Base-by-base conservation (phyloP, 1,140 invertebrate genomes). In the Lordiphosa collinella region DNA sequence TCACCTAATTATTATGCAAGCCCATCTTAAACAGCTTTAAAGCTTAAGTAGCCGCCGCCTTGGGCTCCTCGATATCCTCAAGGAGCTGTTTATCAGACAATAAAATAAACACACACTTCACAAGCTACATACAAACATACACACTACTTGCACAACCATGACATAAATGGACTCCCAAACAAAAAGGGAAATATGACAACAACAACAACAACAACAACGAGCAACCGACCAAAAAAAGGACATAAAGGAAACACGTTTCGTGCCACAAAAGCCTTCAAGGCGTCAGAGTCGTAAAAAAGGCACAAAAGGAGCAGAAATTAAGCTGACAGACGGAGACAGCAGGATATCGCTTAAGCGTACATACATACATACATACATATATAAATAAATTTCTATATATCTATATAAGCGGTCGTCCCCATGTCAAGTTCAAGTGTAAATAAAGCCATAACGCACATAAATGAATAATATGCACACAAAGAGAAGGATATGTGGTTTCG, bases 61-160 rank as follows among this genome's bases (percentile, higher is more conserved):
- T 18, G 12, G 54, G 16, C 31, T 7, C 12, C 31, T 7, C 12
- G 9, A n/a, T 4, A 4, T 36, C 54, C 65, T 58, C 47, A 49
- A 78, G 72, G 43, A 69, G 59, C 79, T 84, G 78, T 73, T 84
- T 85, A 84, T 84, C 79, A 78, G 79, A 53, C 78, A 84, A 78
- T 84, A 84, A 84, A 84, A 84, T 84, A 84, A 84, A 78, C 79
- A 84, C 79, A 66, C 78, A 73, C 73, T 84, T 65, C 49, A 54
- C 49, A 54, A 35, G 22, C 40, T 43, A 13, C 50, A 35, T 31
- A 37, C 35, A 52, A 29, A 41, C 55, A 55, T 29, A 50, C 53
- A 14, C 12, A n/a, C 9, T 31, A 52, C 25, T 35, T 38, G 25
- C 8, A 29, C 25, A 29, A 2, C 25, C 25, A 29, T 29, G 25